These are phyloP conservation scores for Eulemur coronatus DNA, from an alignment of 2,797 vertebrate species.

Conservation along the genomic window DNA sequence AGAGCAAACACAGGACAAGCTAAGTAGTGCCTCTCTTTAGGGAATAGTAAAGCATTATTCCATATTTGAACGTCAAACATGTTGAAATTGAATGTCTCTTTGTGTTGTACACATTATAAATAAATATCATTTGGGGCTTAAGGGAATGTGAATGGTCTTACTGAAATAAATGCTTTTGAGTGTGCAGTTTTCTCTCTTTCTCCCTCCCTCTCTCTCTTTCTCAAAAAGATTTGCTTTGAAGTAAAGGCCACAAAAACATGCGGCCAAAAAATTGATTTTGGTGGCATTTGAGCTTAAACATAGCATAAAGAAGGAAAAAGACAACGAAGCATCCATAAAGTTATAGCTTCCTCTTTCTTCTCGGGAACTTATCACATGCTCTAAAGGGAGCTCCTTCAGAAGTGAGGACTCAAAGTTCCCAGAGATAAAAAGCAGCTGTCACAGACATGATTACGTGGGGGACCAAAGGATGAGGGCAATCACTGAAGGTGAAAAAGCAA, in stretches of 20 bases:
- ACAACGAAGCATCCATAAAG: neutral
- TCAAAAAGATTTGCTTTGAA: neutral
- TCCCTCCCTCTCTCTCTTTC: neutral
- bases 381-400: neutral
- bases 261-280: neutral
- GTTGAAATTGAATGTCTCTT: conserved; percentile 61
- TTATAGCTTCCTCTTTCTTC: neutral
- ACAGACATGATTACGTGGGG: neutral
- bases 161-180: conserved; percentile 47
- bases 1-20: neutral
- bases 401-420: neutral
- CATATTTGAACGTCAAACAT: conserved; percentile 52
- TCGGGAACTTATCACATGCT: neutral
- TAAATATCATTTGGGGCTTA: conserved; percentile 60
- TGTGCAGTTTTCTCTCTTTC: neutral
- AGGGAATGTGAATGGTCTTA: conserved; percentile 44
- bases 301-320: neutral
- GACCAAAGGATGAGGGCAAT: neutral
- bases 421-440: neutral
- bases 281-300: conserved; percentile 15
- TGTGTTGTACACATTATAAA: conserved; percentile 13
- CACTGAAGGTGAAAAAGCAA: neutral
- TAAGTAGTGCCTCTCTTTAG: neutral
- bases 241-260: neutral
- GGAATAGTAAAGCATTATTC: conserved; percentile 33